Conservation (phyloP, 1,140 invertebrate species). For the Propsilocerus akamusi region DNA sequence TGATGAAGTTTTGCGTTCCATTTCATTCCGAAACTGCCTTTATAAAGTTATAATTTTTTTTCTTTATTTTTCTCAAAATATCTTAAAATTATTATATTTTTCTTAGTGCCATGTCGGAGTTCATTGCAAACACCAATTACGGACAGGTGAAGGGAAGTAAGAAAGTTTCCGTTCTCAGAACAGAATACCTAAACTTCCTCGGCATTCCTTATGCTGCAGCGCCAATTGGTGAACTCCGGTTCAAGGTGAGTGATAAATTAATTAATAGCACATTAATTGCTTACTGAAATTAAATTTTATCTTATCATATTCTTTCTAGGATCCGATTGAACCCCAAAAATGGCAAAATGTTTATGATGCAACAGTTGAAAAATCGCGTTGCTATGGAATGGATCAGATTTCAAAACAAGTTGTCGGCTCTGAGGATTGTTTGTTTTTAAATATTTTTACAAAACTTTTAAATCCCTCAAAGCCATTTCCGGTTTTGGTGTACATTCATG, state of each 20-base stretch:
- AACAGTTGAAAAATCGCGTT: neutral
- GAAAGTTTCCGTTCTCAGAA: neutral
- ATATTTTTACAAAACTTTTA: conserved; percentile 27
- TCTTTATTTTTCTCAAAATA: too few species aligned
- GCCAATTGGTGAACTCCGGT: conserved; percentile 44
- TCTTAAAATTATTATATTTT: too few species aligned
- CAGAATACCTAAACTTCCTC: neutral
- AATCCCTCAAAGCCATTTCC: conserved; percentile 6
- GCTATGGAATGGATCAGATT: neutral
- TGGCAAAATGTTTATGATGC: neutral
- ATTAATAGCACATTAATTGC: neutral
- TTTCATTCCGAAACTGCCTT: too few species aligned
- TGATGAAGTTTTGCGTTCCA: too few species aligned
- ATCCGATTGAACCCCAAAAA: neutral
- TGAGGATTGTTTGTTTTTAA: conserved; percentile 37
- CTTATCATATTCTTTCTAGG: neutral
- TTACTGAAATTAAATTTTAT: neutral
- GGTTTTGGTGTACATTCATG: conserved; percentile 20
- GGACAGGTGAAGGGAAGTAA: neutral
- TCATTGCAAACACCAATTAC: neutral
- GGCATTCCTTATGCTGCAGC: conserved; percentile 56
- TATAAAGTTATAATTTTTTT: too few species aligned
- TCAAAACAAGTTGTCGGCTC: conserved; percentile 13
- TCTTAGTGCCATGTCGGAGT: neutral
- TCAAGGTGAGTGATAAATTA: conserved; percentile 21